Evolutionary conservation across 2,113 vertebrate genomes (phyloP), one percentile per base, ranked within the genome.

Genomic region (Thomomys bottae): DNA sequence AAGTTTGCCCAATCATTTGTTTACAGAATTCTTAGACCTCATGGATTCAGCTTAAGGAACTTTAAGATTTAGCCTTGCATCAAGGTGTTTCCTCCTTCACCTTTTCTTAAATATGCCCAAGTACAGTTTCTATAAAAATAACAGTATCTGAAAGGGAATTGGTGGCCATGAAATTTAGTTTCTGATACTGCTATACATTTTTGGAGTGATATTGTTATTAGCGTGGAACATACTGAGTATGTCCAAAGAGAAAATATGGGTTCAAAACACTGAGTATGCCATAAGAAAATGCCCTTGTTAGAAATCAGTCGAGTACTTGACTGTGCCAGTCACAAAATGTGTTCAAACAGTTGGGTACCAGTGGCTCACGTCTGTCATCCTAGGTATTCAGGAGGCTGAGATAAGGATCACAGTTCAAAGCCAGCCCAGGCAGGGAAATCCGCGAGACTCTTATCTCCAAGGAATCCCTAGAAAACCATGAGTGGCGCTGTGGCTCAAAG

Each of bases 11-110:
- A 68, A 42, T 8, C 21, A 6, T 66, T 54, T 77, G 57, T 82
- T n/a, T 34, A 77, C 57, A 92, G 8, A 24, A 15, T 67, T 40
- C 79, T 73, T 30, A 94, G 83, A 66, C 73, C 8, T 9, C 34
- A 72, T 77, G 36, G 78, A 87, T 21, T 61, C 82, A 90, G 57
- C 63, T 28, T 68, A 84, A 57, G 64, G 9, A 57, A 61, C 30
- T 57, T 91, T 20, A 64, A 20, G n/a, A 71, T 92, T 83, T 45
- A 84, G 26, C 49, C 42, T 73, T 77, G 7, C 36, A 93, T 64
- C 64, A 72, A 57, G 36, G 7, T n/a, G 15, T 45, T 54, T 40
- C 42, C n/a, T 30, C 11, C 26, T 34, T 34, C 32, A 26, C 57
- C n/a, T n/a, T 38, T 61, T 64, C 77, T 70, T 3, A 1, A 88